phyloP scores from a whole-genome alignment of 2,888 invertebrate species.

The Aleiodes testaceus region DNA sequence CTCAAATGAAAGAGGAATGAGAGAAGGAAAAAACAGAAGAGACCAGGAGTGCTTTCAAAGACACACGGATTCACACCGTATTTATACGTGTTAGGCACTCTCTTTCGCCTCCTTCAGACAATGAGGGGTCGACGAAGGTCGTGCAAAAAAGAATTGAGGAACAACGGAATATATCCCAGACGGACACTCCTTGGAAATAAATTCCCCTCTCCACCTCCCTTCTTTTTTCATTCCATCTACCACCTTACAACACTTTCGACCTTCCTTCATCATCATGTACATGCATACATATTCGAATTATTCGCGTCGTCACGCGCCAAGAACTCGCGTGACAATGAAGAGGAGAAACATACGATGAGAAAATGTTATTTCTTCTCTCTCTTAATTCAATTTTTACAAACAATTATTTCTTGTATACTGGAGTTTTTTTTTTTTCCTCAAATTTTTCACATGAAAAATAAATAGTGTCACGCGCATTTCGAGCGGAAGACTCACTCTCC shows the following conservation, averaged over 20 bases:
- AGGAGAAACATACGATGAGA: conserved; percentile 7
- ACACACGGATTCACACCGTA: conserved; percentile 33
- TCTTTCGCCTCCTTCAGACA: conserved; percentile 34
- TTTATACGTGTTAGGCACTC: conserved; percentile 4
- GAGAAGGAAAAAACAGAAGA: neutral
- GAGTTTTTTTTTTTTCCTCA: conserved; percentile 6
- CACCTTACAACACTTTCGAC: conserved; percentile 15
- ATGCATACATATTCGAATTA: conserved; percentile 27
- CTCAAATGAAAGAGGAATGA: neutral
- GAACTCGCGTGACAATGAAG: conserved; percentile 39
- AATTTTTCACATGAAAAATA: conserved; percentile 23
- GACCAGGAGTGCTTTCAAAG: conserved; percentile 7
- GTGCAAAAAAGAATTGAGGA: conserved; percentile 38
- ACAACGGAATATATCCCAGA: conserved; percentile 39
- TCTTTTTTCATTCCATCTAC: neutral
- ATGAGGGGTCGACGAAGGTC: conserved; percentile 44
- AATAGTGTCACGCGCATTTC: conserved; percentile 9
- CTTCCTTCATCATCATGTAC: conserved; percentile 5
- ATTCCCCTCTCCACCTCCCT: neutral
- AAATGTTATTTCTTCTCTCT: conserved; percentile 31
- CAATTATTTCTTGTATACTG: conserved; percentile 11
- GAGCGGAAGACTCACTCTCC: neutral
- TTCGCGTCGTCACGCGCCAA: conserved; percentile 34
- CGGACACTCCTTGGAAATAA: conserved; percentile 37
- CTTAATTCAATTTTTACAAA: conserved; percentile 31